Evolutionary conservation across 2,888 invertebrate genomes (phyloP).

Genomic region (Agonum fuliginosum): DNA sequence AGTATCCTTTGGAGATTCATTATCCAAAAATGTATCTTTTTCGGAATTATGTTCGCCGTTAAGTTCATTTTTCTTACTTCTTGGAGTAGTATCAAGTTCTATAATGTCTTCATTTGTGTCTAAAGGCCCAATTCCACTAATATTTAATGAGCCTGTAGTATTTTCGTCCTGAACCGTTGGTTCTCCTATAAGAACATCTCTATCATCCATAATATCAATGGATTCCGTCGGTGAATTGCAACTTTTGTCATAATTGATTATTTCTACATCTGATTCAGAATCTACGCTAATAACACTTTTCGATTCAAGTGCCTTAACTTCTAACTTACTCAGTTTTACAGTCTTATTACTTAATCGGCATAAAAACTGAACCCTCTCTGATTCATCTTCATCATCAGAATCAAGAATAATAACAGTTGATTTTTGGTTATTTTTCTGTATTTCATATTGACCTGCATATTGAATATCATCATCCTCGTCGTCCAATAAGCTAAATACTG

Average conservation of each 20-base stretch:
- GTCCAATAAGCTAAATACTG: conserved; percentile 54
- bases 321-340: not conserved
- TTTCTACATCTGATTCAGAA: not conserved
- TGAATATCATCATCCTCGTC: conserved; percentile 57
- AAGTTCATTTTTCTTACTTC: not conserved
- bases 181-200: not conserved
- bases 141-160: not conserved
- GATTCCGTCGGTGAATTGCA: too few relatives aligned
- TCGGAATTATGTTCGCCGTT: too few relatives aligned
- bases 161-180: not conserved
- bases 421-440: not conserved
- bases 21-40: not conserved
- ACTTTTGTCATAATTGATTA: not conserved
- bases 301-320: not conserved
- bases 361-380: not conserved
- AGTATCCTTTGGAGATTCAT: not conserved
- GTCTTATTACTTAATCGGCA: not conserved
- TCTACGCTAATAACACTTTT: not conserved
- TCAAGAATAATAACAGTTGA: conserved; percentile 28
- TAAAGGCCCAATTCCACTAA: not conserved
- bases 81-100: not conserved
- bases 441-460: conserved; percentile 40
- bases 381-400: conserved; percentile 29
- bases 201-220: conserved; percentile 1
- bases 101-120: not conserved